A percentile compares a stretch with the other conserved stretches of the same genome.
Evolutionary conservation across 2,888 invertebrate genomes (phyloP).

Genomic region (Ennomos quercinarius): DNA sequence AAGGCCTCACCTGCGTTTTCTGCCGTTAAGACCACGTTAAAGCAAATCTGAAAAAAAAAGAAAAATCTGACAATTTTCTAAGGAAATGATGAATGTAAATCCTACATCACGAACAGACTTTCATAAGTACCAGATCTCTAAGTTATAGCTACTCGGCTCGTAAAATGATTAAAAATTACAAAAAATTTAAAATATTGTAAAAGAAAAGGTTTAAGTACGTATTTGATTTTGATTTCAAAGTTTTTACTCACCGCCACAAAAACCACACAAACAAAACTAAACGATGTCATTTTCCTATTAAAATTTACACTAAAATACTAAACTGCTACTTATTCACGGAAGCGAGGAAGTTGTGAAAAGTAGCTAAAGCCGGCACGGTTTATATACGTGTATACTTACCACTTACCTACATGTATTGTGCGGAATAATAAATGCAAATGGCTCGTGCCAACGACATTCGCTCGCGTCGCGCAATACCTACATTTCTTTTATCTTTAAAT

Average conservation of each 20-base stretch:
- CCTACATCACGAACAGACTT: no score
- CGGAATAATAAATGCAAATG: conserved; percentile 21
- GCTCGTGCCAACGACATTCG: conserved; percentile 20
- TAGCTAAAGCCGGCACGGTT: conserved; percentile 34
- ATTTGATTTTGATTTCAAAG: no score
- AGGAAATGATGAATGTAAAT: no score
- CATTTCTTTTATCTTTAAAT: conserved; percentile 18
- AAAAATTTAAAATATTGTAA: no score
- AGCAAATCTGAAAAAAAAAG: conserved; percentile 21
- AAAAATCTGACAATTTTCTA: background rate
- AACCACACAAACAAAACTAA: conserved; percentile 28
- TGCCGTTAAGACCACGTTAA: conserved; percentile 9
- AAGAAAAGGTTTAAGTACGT: no score
- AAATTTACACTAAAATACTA: conserved; percentile 10
- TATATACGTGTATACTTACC: conserved; percentile 38
- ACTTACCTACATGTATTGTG: conserved; percentile 2
- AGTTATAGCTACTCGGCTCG: no score
- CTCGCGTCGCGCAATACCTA: background rate
- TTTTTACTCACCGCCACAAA: conserved; percentile 40
- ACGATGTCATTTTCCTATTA: conserved; percentile 24
- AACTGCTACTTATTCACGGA: conserved; percentile 15
- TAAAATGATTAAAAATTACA: no score
- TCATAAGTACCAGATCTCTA: no score
- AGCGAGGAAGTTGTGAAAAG: conserved; percentile 38
- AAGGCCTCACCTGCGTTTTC: conserved; percentile 10